Base-by-base conservation (phyloP, 2,888 invertebrate species). In the Philhelius pedissequus region DNA sequence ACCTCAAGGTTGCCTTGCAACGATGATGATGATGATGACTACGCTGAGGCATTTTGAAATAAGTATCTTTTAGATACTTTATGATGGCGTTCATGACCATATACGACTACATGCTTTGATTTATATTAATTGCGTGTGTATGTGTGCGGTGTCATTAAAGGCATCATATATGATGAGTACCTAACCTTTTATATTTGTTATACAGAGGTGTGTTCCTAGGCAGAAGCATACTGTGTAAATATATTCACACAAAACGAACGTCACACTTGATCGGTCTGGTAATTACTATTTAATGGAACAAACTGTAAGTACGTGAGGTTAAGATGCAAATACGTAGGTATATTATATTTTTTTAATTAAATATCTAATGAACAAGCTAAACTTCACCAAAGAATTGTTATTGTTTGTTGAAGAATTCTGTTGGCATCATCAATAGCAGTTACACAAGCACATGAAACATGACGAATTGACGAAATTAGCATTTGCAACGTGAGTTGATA, bases 1-100 rank as follows among this genome's bases (percentile, higher is more conserved):
- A 87, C 87, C 87, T 87, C 90, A 90, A 89, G 90, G 90, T 89
- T 89, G 87, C 86, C 64, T 81, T 45, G 45, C 81, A 62, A 8
- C 25, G 27, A 40, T 38, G 30, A 50, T 35, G 38, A 38, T 54
- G 38, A 56, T 70, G 56, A 66, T 52, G 56, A 73, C 58, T 64
- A 58, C 40, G 43, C 40, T 58, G 43, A 43, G 27, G 30, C 30
- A 43, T 38, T 40, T 62, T 62, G 27, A 62, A 62, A 62, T 62
- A 22, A 62, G 62, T 66, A 76, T 66, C 76, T 76, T 40, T 50
- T 6, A 74, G 60, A 56, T 69, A 38, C 15, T 58, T 40, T 58
- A 70, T 35, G 18, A 32, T 32, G 60, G 64, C 52, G 43, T 66
- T 11, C 62, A 30, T 32, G 27, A 32, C n/a, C 62, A 62, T 27